phyloP scores from a whole-genome alignment of 2,113 vertebrate species.

The Amphiprion ocellaris region DNA sequence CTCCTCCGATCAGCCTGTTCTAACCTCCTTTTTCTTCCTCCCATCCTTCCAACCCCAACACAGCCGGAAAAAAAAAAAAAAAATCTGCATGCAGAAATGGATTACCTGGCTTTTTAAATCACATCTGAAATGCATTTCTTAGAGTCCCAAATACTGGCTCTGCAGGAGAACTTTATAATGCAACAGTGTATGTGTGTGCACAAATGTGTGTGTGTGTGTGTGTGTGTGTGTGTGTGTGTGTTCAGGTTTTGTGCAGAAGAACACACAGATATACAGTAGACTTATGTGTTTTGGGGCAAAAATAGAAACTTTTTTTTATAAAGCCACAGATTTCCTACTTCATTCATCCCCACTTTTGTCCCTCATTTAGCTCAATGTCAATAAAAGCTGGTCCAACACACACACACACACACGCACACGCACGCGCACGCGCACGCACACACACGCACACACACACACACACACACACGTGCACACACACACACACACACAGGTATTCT shows the following conservation, averaged over 20 bases:
- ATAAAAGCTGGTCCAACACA: constrained; percentile 20
- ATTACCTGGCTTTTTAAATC: constrained; percentile 61
- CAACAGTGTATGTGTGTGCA: not conserved
- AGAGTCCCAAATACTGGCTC: constrained; percentile 11
- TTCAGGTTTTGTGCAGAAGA: not conserved
- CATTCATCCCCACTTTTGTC: constrained; percentile 37
- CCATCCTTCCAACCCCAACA: not conserved
- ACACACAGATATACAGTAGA: not conserved
- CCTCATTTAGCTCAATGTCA: constrained; percentile 61
- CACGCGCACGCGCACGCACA: no score
- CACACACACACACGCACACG: not conserved
- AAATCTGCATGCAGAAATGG: constrained; percentile 39
- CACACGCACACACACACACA: no score
- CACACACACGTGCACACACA: constrained; percentile 8
- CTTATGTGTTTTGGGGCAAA: not conserved
- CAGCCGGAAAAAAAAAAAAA: not conserved
- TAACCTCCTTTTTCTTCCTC: constrained; percentile 11
- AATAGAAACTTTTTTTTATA: not conserved
- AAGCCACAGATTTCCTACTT: not conserved
- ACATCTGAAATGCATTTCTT: constrained; percentile 54
- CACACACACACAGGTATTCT: constrained; percentile 29
- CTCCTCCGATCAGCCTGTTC: constrained; percentile 28
- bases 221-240: constrained; percentile 10
- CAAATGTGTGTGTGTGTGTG: not conserved
- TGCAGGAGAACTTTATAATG: constrained; percentile 30